A percentile compares a stretch with the other conserved stretches of the same genome.
Evolutionary conservation across 2,888 invertebrate species (phyloP).

Genomic region (Sicus ferrugineus): DNA sequence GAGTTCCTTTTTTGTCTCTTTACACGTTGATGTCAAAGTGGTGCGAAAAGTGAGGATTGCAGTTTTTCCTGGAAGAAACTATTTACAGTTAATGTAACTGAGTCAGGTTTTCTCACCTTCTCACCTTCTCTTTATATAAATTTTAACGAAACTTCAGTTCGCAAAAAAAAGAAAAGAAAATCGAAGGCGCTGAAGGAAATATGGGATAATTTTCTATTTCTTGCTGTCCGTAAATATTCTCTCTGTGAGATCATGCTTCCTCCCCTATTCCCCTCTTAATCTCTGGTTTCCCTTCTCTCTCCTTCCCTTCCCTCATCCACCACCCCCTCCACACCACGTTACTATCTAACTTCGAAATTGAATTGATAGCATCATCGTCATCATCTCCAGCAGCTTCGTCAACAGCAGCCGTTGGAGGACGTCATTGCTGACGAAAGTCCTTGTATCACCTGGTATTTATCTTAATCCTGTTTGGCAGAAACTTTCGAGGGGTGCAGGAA

Average conservation of each 20-base stretch:
- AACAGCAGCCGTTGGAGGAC: neutral
- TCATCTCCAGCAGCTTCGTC: neutral
- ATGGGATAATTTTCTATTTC: neutral
- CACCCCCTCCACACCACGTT: too few relatives aligned
- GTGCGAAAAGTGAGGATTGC: too few relatives aligned
- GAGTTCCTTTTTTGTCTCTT: too few relatives aligned
- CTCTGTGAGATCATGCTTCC: neutral
- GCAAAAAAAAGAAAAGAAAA: too few relatives aligned
- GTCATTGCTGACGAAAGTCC: neutral
- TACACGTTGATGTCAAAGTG: too few relatives aligned
- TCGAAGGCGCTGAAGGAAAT: neutral
- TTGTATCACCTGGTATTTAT: constrained; percentile 28
- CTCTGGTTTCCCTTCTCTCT: neutral
- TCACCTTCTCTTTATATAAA: too few relatives aligned
- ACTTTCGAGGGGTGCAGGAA: too few relatives aligned
- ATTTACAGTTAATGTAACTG: too few relatives aligned
- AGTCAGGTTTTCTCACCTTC: too few relatives aligned
- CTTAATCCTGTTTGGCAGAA: constrained; percentile 24
- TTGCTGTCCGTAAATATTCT: neutral
- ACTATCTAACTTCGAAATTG: neutral
- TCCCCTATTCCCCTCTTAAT: neutral
- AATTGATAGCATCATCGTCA: neutral
- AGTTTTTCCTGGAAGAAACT: too few relatives aligned
- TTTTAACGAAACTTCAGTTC: too few relatives aligned
- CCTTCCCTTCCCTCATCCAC: neutral